phyloP scores from a whole-genome alignment of 2,888 invertebrate genomes.

The Limnephilus lunatus region DNA sequence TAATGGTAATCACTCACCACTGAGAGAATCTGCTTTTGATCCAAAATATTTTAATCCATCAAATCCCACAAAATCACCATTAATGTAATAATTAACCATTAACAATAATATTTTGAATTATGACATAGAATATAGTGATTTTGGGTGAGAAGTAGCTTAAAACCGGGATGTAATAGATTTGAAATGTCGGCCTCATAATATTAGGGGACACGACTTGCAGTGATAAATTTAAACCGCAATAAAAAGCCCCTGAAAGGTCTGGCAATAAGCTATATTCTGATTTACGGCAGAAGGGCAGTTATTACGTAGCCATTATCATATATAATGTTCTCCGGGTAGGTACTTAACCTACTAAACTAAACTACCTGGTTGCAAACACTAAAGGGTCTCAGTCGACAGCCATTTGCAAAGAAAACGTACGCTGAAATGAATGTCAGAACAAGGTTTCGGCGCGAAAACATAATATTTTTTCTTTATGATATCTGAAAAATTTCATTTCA shows the following conservation, averaged over 20 bases:
- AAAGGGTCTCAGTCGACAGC: constrained; percentile 4
- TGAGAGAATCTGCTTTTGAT: no score
- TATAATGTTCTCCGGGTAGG: not conserved
- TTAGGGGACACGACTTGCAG: constrained; percentile 26
- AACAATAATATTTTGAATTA: not conserved
- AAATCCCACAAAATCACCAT: not conserved
- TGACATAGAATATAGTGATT: not conserved
- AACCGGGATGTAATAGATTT: not conserved
- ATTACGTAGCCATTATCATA: not conserved
- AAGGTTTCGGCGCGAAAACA: not conserved
- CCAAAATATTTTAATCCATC: no score
- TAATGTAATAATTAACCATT: not conserved
- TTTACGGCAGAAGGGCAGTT: constrained; percentile 25
- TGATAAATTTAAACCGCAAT: constrained; percentile 51
- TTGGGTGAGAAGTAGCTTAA: not conserved
- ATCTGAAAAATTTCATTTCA: not conserved
- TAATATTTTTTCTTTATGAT: not conserved
- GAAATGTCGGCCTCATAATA: not conserved
- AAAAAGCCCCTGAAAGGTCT: constrained; percentile 28
- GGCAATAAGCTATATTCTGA: constrained; percentile 32
- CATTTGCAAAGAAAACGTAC: not conserved
- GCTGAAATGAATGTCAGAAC: not conserved
- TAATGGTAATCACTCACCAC: no score
- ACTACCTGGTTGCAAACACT: constrained; percentile 4
- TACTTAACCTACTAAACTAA: constrained; percentile 3